phyloP scores from a whole-genome alignment of 2,888 invertebrate genomes.

The Spicauda simplicius region DNA sequence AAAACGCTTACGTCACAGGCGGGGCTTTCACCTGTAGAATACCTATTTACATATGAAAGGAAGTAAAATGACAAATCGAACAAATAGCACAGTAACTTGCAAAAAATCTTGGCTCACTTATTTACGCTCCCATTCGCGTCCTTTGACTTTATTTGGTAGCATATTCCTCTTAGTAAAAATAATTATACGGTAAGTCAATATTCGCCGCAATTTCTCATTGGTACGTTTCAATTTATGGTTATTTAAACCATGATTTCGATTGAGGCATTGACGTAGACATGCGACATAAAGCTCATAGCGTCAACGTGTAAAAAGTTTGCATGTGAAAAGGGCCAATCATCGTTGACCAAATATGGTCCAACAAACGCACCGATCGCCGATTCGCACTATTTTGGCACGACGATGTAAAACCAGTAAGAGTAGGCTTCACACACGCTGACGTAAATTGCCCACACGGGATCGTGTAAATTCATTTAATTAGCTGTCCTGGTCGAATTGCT shows the following conservation, averaged over 20 bases:
- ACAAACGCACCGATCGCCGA: slow-evolving; percentile 25
- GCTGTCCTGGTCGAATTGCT: slow-evolving; percentile 61
- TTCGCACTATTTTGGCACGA: slow-evolving; percentile 23
- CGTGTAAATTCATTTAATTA: slow-evolving; percentile 44
- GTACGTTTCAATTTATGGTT: slow-evolving; percentile 32
- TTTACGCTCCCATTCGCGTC: not conserved
- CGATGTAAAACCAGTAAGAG: slow-evolving; percentile 11
- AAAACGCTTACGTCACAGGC: slow-evolving; percentile 48
- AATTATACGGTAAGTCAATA: slow-evolving; percentile 19
- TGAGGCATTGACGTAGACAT: slow-evolving; percentile 32
- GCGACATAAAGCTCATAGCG: slow-evolving; percentile 18
- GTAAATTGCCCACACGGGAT: slow-evolving; percentile 46
- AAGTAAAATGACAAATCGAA: not conserved
- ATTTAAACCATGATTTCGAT: slow-evolving; percentile 25
- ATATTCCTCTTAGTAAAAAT: slow-evolving; percentile 12
- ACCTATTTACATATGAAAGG: not conserved
- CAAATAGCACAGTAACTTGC: not conserved
- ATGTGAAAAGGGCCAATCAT: slow-evolving; percentile 22
- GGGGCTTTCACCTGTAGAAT: slow-evolving; percentile 50
- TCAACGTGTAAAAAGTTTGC: slow-evolving; percentile 23
- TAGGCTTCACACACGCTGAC: slow-evolving; percentile 39
- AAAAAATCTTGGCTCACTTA: not conserved
- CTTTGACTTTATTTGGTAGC: slow-evolving; percentile 15
- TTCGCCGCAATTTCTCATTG: slow-evolving; percentile 22
- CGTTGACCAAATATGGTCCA: slow-evolving; percentile 29